These are phyloP conservation scores for Hipparchia semele DNA, from an alignment of 2,888 invertebrate species.

Conservation along the genomic window DNA sequence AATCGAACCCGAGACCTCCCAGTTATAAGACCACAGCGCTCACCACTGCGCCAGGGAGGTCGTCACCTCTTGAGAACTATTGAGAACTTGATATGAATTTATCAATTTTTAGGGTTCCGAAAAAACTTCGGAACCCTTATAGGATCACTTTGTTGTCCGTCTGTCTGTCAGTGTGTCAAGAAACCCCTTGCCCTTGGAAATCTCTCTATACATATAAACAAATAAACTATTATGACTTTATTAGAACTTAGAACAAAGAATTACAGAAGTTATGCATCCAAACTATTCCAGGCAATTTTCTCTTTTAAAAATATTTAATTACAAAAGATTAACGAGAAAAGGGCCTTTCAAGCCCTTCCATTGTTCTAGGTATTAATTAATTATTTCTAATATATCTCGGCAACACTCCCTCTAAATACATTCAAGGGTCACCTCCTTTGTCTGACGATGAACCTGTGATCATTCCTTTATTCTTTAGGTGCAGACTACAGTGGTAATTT, in stretches of 20 bases:
- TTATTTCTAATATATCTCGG: background rate
- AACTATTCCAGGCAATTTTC: background rate
- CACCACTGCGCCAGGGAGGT: too few relatives aligned
- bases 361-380: constrained; percentile 2
- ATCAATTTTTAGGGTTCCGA: background rate
- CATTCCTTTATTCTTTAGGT: background rate
- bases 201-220: too few relatives aligned
- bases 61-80: too few relatives aligned
- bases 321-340: constrained; percentile 1
- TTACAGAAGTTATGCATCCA: background rate
- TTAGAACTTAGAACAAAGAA: background rate
- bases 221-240: background rate
- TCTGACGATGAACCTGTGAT: background rate
- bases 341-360: background rate
- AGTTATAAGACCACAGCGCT: background rate
- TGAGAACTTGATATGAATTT: background rate
- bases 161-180: too few relatives aligned
- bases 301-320: background rate
- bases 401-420: constrained; percentile 1
- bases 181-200: too few relatives aligned
- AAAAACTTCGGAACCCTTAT: too few relatives aligned
- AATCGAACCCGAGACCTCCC: too few relatives aligned
- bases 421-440: constrained; percentile 3
- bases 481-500: background rate
- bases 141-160: too few relatives aligned